These are phyloP conservation scores for Anas platyrhynchos DNA, from an alignment of 2,113 vertebrate genomes.

Conservation along the genomic window DNA sequence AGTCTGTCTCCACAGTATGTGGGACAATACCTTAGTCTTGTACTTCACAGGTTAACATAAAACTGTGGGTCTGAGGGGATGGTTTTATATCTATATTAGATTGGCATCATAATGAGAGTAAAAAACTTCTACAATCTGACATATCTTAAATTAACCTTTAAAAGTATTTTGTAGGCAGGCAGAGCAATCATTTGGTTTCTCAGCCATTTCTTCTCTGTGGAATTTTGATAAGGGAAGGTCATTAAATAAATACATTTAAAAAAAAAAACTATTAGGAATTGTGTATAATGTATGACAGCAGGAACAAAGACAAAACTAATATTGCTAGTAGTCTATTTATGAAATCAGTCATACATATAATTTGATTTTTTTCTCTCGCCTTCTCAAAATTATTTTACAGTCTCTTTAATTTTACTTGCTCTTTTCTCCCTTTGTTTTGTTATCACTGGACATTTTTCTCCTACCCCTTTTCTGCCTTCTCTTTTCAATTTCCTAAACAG, in stretches of 20 bases:
- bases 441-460: slow-evolving; percentile 2
- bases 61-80: neutral
- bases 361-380: neutral
- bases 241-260: neutral
- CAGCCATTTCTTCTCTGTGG: neutral
- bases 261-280: neutral
- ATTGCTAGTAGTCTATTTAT: neutral
- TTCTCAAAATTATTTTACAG: neutral
- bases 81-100: slow-evolving; percentile 2
- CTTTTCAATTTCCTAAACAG: slow-evolving; percentile 38
- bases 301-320: neutral
- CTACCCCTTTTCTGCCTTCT: slow-evolving; percentile 11
- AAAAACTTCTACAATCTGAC: neutral
- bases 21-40: neutral
- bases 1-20: neutral
- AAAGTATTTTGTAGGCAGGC: neutral
- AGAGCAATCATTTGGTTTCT: neutral
- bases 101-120: neutral
- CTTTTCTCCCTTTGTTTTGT: slow-evolving; percentile 13
- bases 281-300: neutral
- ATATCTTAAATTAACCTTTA: slow-evolving; percentile 26
- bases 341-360: slow-evolving; percentile 4
- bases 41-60: neutral
- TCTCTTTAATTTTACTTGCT: slow-evolving; percentile 20
- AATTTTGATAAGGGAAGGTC: slow-evolving; percentile 25